These are phyloP conservation scores for Acridotheres tristis DNA, from an alignment of 2,797 vertebrate species.

Conservation along the genomic window DNA sequence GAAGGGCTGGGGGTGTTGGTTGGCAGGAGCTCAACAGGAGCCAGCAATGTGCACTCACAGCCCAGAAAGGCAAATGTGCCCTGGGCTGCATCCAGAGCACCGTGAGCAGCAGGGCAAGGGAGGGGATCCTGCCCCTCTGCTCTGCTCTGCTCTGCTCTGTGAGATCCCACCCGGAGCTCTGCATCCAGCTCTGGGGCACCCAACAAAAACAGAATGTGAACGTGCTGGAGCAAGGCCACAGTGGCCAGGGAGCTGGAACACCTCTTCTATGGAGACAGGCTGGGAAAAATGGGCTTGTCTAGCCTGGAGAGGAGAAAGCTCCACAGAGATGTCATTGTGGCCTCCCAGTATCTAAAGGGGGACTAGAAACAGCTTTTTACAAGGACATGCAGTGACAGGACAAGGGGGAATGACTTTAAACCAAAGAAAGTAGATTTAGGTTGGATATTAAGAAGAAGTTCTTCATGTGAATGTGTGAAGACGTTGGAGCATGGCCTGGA, in stretches of 20 bases:
- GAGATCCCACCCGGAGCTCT: neutral
- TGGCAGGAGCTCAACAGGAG: neutral
- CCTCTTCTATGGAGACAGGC: no score
- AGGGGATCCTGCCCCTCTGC: neutral
- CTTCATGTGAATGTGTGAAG: neutral
- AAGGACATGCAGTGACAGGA: neutral
- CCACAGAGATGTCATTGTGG: no score
- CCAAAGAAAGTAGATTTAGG: neutral
- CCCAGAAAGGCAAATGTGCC: neutral
- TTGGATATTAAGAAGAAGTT: neutral
- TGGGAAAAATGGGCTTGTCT: neutral
- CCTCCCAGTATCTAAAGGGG: neutral
- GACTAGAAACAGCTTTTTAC: neutral
- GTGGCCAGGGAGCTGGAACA: neutral
- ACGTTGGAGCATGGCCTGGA: accelerated
- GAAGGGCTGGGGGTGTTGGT: no score
- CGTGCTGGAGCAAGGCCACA: neutral
- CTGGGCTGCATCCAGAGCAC: neutral
- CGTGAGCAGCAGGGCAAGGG: neutral
- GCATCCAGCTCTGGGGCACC: neutral
- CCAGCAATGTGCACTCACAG: accelerated
- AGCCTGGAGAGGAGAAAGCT: neutral
- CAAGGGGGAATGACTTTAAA: neutral
- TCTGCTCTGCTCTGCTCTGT: neutral
- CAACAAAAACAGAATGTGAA: neutral